These are phyloP conservation scores for Pandemis corylana DNA, from an alignment of 2,888 invertebrate genomes.

Conservation along the genomic window DNA sequence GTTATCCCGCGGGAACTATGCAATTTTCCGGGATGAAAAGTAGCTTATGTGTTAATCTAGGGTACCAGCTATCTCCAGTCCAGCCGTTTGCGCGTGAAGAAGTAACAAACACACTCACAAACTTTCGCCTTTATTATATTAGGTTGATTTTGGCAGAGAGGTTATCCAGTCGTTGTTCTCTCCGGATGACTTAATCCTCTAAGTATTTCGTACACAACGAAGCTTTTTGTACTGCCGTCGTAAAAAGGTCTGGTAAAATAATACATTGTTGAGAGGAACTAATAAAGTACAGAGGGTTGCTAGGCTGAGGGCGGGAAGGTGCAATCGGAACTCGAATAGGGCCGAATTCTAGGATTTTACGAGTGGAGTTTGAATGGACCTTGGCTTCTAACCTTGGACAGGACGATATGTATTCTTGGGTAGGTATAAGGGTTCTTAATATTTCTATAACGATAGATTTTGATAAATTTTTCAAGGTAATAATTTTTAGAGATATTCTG, in stretches of 20 bases:
- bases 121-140: too few species aligned
- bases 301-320: slow-evolving; percentile 21
- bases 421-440: not conserved
- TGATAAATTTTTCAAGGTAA: too few species aligned
- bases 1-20: too few species aligned
- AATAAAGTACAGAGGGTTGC: slow-evolving; percentile 38
- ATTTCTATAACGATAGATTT: too few species aligned
- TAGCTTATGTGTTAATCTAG: too few species aligned
- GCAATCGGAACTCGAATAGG: slow-evolving; percentile 22
- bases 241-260: slow-evolving; percentile 38
- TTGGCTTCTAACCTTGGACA: not conserved
- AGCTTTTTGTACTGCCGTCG: slow-evolving; percentile 19
- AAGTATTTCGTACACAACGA: not conserved
- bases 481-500: too few species aligned
- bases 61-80: too few species aligned
- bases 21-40: too few species aligned
- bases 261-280: slow-evolving; percentile 38
- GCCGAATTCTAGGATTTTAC: slow-evolving; percentile 15
- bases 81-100: too few species aligned
- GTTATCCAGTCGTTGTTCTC: not conserved
- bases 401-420: not conserved
- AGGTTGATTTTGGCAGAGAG: not conserved
- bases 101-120: too few species aligned
- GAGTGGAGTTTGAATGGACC: slow-evolving; percentile 10
- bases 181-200: not conserved